phyloP scores from a whole-genome alignment of 2,797 vertebrate species.

The Epinephelus coioides region DNA sequence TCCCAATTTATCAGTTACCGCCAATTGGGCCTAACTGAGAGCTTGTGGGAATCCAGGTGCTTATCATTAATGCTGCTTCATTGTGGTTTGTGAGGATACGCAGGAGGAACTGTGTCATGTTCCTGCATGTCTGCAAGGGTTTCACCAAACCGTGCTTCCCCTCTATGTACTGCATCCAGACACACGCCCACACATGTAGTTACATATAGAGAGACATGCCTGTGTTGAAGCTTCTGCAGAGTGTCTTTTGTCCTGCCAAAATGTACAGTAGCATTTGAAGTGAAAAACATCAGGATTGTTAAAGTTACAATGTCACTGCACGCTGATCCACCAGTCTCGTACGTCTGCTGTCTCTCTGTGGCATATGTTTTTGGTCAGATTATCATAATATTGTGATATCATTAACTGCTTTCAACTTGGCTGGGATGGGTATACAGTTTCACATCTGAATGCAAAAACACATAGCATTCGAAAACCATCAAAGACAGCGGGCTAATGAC shows the following conservation, averaged over 20 bases:
- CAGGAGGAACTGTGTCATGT: constrained; percentile 78
- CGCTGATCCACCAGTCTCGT: constrained; percentile 19
- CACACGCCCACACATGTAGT: constrained; percentile 67
- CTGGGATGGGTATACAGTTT: constrained; percentile 53
- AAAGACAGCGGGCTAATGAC: constrained; percentile 66
- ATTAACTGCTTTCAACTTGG: constrained; percentile 57
- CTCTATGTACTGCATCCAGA: constrained; percentile 55
- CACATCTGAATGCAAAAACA: constrained; percentile 53
- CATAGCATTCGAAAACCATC: constrained; percentile 49
- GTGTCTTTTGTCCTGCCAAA: constrained; percentile 48
- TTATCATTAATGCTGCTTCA: constrained; percentile 82
- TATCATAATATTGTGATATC: constrained; percentile 66
- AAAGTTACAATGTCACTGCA: constrained; percentile 25
- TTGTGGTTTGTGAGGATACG: constrained; percentile 75
- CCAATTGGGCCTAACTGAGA: constrained; percentile 82
- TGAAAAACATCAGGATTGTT: constrained; percentile 31
- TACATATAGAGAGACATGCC: constrained; percentile 47
- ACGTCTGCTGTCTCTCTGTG: constrained; percentile 21
- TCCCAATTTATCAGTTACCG: constrained; percentile 83
- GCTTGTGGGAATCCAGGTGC: constrained; percentile 86
- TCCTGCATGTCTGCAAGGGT: constrained; percentile 67
- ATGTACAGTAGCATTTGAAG: constrained; percentile 44
- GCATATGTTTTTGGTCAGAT: constrained; percentile 60
- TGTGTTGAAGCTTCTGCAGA: constrained; percentile 51
- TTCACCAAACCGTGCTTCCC: constrained; percentile 60